These are phyloP conservation scores for Cephus cinctus DNA, from an alignment of 1,140 invertebrate genomes.

Conservation along the genomic window DNA sequence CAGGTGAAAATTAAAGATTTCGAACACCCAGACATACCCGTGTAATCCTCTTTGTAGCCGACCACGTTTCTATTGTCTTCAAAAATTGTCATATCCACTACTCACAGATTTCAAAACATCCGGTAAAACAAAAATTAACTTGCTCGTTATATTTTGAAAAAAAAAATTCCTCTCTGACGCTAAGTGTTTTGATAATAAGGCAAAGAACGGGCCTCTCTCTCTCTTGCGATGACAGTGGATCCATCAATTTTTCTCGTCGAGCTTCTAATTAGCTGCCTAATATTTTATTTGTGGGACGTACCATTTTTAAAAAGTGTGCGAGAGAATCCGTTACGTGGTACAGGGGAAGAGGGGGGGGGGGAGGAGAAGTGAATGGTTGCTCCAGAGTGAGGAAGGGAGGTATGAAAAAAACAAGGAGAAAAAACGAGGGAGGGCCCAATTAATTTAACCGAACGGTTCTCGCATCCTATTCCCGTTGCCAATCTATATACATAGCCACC, in stretches of 20 bases:
- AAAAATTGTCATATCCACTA: no score
- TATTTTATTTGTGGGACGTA: constrained; percentile 40
- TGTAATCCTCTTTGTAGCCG: neutral
- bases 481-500: no score
- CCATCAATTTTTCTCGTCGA: constrained; percentile 36
- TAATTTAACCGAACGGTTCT: constrained; percentile 21
- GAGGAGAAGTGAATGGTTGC: constrained; percentile 2
- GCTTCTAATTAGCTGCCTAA: constrained; percentile 41
- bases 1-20: neutral
- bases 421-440: constrained; percentile 17
- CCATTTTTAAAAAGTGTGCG: constrained; percentile 16
- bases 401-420: constrained; percentile 1
- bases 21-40: no score
- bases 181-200: constrained; percentile 9
- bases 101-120: no score
- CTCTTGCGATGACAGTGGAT: constrained; percentile 16
- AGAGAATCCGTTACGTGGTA: neutral
- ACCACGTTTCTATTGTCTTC: no score
- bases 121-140: no score
- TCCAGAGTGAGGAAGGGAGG: constrained; percentile 1
- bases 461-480: no score
- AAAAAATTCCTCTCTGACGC: no score
- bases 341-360: constrained; percentile 1
- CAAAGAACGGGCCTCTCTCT: constrained; percentile 9
- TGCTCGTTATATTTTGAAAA: no score